phyloP scores from a whole-genome alignment of 2,113 vertebrate species.

The Podocnemis expansa region DNA sequence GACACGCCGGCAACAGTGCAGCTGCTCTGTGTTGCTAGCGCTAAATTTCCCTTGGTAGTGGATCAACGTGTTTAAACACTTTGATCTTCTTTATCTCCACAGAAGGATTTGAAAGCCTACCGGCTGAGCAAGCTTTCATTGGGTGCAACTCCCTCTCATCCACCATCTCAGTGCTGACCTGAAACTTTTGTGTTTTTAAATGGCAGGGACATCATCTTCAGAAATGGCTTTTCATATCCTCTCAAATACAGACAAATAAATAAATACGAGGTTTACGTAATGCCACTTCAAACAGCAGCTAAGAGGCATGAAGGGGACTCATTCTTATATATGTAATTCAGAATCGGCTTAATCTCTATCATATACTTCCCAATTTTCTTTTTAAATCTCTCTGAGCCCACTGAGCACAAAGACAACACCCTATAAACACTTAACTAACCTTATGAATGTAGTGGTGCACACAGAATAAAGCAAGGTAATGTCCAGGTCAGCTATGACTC shows the following conservation, averaged over 20 bases:
- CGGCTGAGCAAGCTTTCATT: constrained; percentile 51
- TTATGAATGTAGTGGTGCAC: not conserved
- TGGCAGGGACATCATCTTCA: constrained; percentile 43
- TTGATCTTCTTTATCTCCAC: constrained; percentile 75
- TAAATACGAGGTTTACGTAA: constrained; percentile 37
- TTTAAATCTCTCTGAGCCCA: constrained; percentile 33
- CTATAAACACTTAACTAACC: not conserved
- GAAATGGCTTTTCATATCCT: constrained; percentile 58
- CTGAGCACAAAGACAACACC: not conserved
- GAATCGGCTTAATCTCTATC: constrained; percentile 55
- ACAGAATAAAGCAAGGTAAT: not conserved
- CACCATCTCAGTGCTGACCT: constrained; percentile 57
- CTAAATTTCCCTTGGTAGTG: constrained; percentile 69
- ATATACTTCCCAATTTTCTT: constrained; percentile 5
- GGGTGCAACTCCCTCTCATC: constrained; percentile 51
- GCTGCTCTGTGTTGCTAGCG: constrained; percentile 65
- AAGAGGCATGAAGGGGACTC: constrained; percentile 54
- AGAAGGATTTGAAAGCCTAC: constrained; percentile 67
- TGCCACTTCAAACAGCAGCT: constrained; percentile 66
- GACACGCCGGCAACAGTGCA: constrained; percentile 48
- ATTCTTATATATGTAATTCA: constrained; percentile 13
- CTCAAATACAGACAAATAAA: not conserved
- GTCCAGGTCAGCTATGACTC: rapidly evolving
- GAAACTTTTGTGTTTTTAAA: constrained; percentile 61
- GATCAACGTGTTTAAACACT: constrained; percentile 74